Evolutionary conservation across 2,113 vertebrate genomes (phyloP).

Genomic region (Leucopsar rothschildi): DNA sequence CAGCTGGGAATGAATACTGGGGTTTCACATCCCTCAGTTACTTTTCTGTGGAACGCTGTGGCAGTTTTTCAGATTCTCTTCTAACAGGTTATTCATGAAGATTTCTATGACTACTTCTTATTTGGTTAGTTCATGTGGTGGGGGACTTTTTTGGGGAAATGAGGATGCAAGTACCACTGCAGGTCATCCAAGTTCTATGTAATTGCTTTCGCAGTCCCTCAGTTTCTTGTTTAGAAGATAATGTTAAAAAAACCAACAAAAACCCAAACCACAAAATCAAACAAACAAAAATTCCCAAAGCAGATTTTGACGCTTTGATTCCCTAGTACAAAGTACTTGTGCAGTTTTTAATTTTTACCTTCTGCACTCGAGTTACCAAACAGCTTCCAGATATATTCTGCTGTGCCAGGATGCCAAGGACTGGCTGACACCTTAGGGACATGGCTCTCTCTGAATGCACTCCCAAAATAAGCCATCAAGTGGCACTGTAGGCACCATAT

Average conservation of each 20-base stretch:
- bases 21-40: not conserved
- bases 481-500: not conserved
- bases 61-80: not conserved
- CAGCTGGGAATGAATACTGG: not conserved
- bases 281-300: not conserved
- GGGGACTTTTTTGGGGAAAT: not conserved
- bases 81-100: not conserved
- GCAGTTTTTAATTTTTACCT: not conserved
- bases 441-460: not conserved
- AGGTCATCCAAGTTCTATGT: not conserved
- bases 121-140: not conserved
- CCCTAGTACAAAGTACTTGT: not conserved
- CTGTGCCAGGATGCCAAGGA: not conserved
- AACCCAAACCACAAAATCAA: not conserved
- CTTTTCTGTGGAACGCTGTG: not conserved
- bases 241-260: not conserved
- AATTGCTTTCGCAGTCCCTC: not conserved
- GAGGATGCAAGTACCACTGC: not conserved
- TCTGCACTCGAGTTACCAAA: not conserved
- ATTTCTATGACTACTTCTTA: not conserved
- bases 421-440: not conserved
- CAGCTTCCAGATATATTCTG: not conserved
- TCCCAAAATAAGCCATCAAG: conserved; percentile 7
- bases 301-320: not conserved
- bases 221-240: not conserved